Base-by-base conservation (phyloP, 2,888 invertebrate genomes). In the Yponomeuta cagnagella region DNA sequence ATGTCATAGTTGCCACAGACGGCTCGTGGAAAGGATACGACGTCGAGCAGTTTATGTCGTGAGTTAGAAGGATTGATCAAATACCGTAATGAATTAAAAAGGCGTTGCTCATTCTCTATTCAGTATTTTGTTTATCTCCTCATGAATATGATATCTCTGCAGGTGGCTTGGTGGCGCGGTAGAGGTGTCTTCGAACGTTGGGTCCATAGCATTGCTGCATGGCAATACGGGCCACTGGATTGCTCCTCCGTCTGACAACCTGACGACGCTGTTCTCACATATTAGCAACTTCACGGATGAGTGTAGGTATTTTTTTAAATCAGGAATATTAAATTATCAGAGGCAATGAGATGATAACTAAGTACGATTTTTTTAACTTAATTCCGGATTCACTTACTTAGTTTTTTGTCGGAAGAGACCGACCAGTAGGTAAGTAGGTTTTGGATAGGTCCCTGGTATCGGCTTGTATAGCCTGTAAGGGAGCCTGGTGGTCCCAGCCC, bases 201-300 rank as follows among this genome's bases (percentile, higher is more conserved):
- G 95, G 71, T 91, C 92, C 68, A 82, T 95, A 73, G 94, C 93
- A 1, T 81, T 95, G 43, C 84, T 95, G 48, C 94, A 95, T 75
- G 95, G 95, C 0, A 92, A 93, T 78, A 93, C 92, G 0, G 95
- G 94, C 30, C 79, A 85, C 33, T 94, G 94, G 93, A 85, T 95
- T 65, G 91, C 93, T 15, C 93, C 94, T 69, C 89, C 93, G 2
- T 93, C 94, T 0, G 82, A 90, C 69, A 94, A 94, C 77, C 82
- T 94, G 15, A 92, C 94, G 10, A 80, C 82, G 0, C 77, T 89
- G 23, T 92, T 85, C 74, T 75, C 80, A 4, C 77, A 84, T 65
- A 79, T 94, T 1, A 77, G 78, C 63, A 90, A 92, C 73, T 87
- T 80, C 72, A 86, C 88, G 6, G 86, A 84, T 70, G 78, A 84